Base-by-base conservation (phyloP, 2,888 invertebrate genomes). In the Amiota mariae region DNA sequence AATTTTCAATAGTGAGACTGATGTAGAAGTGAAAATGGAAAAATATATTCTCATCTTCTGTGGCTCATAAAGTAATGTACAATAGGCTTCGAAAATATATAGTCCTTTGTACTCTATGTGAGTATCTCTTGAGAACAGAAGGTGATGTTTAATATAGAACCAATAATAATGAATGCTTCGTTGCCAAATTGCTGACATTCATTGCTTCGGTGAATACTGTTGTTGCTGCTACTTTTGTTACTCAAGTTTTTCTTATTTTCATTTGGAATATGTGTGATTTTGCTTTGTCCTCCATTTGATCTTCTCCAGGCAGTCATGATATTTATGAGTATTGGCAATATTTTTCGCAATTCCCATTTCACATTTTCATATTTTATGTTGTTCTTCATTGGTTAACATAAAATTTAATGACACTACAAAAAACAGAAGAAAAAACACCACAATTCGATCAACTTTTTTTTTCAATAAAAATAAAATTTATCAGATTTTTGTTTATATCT, bases 181-280 rank as follows among this genome's bases (percentile, higher is more conserved):
- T 68, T 68, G 67, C 67, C 67, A 68, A 68, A 54, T 68, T 68
- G 36, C 67, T 68, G 67, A 51, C 67, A 68, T 68, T 68, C 67
- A 68, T 68, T 15, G 59, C 15, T 36, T 20, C 59, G n/a, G 10
- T 18, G 57, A 4, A 15, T 51, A 48, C 66, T 48, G 63, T 0
- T 64, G 63, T 15, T 63, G n/a, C n/a, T n/a, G n/a, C n/a, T n/a
- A n/a, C n/a, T n/a, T n/a, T n/a, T n/a, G 63, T 13, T 64, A 46
- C 46, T 64, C 46, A 6, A 46, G 46, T 15, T 36, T 3, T 18
- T 63, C 54, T 12, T 36, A 36, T 36, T 36, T 36, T 36, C 36
- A 36, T 54, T 54, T 54, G 54, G 8, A 15, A 15, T 24, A 15
- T 63, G n/a, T 63, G 63, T n/a, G 63, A 13, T n/a, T 63, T 63